Conservation (phyloP, 1,140 invertebrate genomes). For the Prorops nasuta region DNA sequence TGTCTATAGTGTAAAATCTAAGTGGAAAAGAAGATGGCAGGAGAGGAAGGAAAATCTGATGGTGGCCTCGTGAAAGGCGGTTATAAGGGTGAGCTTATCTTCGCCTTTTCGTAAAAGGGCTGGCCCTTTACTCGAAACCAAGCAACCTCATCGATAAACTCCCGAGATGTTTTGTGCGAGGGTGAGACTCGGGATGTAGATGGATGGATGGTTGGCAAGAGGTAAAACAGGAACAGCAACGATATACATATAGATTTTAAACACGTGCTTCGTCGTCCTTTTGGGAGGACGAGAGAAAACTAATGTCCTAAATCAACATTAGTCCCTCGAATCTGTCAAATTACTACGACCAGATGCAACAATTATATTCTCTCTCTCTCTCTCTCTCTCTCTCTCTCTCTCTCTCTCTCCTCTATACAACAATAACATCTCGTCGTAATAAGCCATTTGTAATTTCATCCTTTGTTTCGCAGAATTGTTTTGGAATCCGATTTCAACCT, state of each 20-base stretch:
- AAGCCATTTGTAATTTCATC: too few species aligned
- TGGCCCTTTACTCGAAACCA: constrained; percentile 31
- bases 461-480: too few species aligned
- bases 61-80: constrained; percentile 24
- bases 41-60: too few species aligned
- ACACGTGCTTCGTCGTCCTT: background rate
- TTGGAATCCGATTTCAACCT: too few species aligned
- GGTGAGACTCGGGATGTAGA: constrained; percentile 14
- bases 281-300: background rate
- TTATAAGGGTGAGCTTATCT: constrained; percentile 32
- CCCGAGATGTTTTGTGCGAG: too few species aligned
- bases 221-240: constrained; percentile 24
- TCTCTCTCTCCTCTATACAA: too few species aligned
- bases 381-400: too few species aligned
- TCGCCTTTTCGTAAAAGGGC: constrained; percentile 11
- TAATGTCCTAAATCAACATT: constrained; percentile 6
- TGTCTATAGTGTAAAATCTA: too few species aligned
- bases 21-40: too few species aligned
- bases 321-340: constrained; percentile 5
- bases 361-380: too few species aligned
- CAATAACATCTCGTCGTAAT: too few species aligned
- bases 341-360: constrained; percentile 3
- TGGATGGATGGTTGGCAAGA: constrained; percentile 5
- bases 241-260: background rate
- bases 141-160: constrained; percentile 34